Evolutionary conservation across 2,888 invertebrate genomes (phyloP), one percentile per base, ranked within the genome.

Genomic region (Microplitis manilae): DNA sequence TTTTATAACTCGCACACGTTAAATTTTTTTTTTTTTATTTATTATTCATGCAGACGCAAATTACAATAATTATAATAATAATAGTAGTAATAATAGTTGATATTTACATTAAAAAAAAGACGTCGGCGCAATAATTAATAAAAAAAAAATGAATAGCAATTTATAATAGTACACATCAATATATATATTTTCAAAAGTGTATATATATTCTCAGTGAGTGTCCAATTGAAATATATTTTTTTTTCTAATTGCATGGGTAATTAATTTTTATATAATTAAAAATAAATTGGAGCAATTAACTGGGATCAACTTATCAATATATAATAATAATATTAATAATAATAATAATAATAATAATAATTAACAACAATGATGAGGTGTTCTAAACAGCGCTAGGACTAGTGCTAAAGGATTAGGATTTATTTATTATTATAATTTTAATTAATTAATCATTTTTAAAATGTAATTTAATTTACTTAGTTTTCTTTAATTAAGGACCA

Each of bases 311-410:
- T 50, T 50, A 50, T 50, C 50, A 50, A 50, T 50, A 50, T 13
- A 50, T 50, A 50, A 9, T 9, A 9, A 50, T 50, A 9, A 41
- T 41, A 41, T 1, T 41, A 41, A 41, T 41, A 41, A 41, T 41
- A 50, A 50, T 50, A 50, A 50, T 50, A 50, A 50, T 50, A 50
- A 50, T 50, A 13, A 50, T 50, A 50, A 50, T 50, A 50, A 50
- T 50, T 87, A 89, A 89, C 86, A 89, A 89, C 88, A 89, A 89
- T 88, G 86, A 89, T 87, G 89, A 88, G 86, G 87, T 89, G 88
- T 87, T 90, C 88, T 89, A 89, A 90, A 89, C 87, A 89, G 87
- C 89, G 89, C 88, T 90, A 89, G 88, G 90, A 90, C 90, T 90
- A 90, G 89, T 89, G 89, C 90, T 90, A 90, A 85, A 84, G 84